Evolutionary conservation across 2,113 vertebrate species (phyloP).

Genomic region (Dolichallabes microphthalmus): DNA sequence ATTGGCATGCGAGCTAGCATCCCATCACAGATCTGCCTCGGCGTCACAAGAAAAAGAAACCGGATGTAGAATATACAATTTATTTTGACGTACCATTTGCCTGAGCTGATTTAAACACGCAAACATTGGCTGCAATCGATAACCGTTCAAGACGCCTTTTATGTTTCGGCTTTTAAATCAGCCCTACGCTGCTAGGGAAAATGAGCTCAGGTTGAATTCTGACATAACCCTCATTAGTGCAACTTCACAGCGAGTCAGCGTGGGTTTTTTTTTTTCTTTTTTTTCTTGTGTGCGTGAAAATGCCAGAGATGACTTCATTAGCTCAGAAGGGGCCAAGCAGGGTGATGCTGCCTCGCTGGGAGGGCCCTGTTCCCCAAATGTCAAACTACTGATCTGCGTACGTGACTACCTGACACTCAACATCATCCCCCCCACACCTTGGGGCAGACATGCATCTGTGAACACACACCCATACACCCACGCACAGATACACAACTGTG

Average conservation of each 20-base stretch:
- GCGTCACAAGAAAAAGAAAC: not conserved
- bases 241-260: conserved; percentile 33
- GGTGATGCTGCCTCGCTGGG: conserved; percentile 27
- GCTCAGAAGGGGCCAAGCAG: conserved; percentile 38
- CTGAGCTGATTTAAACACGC: not conserved
- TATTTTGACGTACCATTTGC: not conserved
- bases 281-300: conserved; percentile 34
- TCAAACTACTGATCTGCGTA: conserved; percentile 49
- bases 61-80: not conserved
- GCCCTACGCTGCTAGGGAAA: conserved; percentile 26
- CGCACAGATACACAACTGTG: conserved; percentile 14
- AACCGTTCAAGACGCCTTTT: not conserved
- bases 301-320: conserved; percentile 55
- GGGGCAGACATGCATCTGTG: conserved; percentile 1
- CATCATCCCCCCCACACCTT: conserved; percentile 6
- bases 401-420: conserved; percentile 33
- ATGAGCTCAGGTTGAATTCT: conserved; percentile 31
- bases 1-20: not conserved
- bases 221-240: conserved; percentile 50
- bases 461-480: conserved; percentile 2
- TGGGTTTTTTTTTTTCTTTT: conserved; percentile 20
- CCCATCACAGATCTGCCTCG: not conserved
- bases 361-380: conserved; percentile 48
- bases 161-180: not conserved
- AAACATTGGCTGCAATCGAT: not conserved